Percentiles rank a stretch among this genome's conserved stretches.
Evolutionary conservation across 2,797 vertebrate genomes (phyloP).

Genomic region (Myripristis jacobus): DNA sequence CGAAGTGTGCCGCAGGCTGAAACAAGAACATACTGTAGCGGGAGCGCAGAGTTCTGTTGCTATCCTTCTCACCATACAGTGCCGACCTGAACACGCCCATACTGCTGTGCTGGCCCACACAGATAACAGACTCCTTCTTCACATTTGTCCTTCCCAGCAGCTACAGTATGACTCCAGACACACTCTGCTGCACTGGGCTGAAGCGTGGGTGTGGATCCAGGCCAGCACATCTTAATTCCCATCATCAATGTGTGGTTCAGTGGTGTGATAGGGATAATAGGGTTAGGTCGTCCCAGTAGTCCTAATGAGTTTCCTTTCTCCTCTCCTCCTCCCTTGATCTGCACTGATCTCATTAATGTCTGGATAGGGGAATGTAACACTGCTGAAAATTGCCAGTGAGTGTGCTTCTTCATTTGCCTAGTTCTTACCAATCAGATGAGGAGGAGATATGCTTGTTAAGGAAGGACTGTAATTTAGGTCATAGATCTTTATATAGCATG

Average conservation of each 20-base stretch:
- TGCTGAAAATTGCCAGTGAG: slow-evolving; percentile 61
- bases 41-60: slow-evolving; percentile 48
- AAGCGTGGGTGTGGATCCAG: slow-evolving; percentile 73
- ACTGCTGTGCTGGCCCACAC: slow-evolving; percentile 60
- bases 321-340: slow-evolving; percentile 72
- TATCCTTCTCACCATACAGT: slow-evolving; percentile 55
- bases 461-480: slow-evolving; percentile 12
- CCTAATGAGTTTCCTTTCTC: slow-evolving; percentile 81
- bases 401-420: slow-evolving; percentile 55
- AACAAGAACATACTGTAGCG: slow-evolving; percentile 51
- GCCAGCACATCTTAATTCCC: slow-evolving; percentile 80
- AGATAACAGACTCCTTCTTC: slow-evolving; percentile 71
- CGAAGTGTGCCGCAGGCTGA: slow-evolving; percentile 44
- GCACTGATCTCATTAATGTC: slow-evolving; percentile 78
- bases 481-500: slow-evolving; percentile 11
- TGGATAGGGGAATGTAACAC: slow-evolving; percentile 65
- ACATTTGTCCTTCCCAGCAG: slow-evolving; percentile 73
- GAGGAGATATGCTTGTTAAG: slow-evolving; percentile 12
- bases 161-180: slow-evolving; percentile 63
- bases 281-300: slow-evolving; percentile 80
- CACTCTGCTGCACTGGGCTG: slow-evolving; percentile 66
- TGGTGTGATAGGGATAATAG: slow-evolving; percentile 80
- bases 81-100: slow-evolving; percentile 64
- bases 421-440: slow-evolving; percentile 55
- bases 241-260: slow-evolving; percentile 77